A percentile compares a stretch with the other conserved stretches of the same genome.
Evolutionary conservation across 2,888 invertebrate genomes (phyloP).

Genomic region (Ametastegia equiseti): DNA sequence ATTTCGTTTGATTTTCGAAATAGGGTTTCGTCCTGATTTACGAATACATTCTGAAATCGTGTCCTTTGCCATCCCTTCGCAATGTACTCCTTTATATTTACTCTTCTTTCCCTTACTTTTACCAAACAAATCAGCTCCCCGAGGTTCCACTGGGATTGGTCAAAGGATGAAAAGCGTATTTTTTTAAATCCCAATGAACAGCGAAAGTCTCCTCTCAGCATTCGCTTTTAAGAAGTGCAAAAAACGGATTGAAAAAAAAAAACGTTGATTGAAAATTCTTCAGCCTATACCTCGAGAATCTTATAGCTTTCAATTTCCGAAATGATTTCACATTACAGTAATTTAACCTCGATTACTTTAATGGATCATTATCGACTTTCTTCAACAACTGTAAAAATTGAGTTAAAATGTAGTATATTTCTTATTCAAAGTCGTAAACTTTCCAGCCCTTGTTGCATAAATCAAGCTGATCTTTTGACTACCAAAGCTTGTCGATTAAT

Average conservation of each 20-base stretch:
- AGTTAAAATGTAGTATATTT: too few species aligned
- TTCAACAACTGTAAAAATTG: too few species aligned
- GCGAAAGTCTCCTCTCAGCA: not conserved
- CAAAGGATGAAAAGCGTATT: not conserved
- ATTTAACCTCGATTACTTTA: too few species aligned
- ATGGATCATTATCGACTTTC: too few species aligned
- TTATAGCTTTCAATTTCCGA: not conserved
- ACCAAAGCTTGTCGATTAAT: too few species aligned
- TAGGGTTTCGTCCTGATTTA: not conserved
- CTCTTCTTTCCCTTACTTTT: not conserved
- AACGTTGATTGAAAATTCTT: not conserved
- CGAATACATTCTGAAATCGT: too few species aligned
- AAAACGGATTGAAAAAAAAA: not conserved
- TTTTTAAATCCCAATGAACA: not conserved
- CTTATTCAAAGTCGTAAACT: too few species aligned
- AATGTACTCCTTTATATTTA: not conserved
- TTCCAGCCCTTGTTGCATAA: too few species aligned
- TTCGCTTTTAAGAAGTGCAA: not conserved
- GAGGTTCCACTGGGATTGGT: not conserved
- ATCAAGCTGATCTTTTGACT: too few species aligned
- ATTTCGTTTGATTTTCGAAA: slow-evolving; percentile 2
- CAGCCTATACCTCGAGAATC: not conserved
- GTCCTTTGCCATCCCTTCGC: not conserved
- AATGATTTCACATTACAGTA: not conserved
- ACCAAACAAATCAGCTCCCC: not conserved